phyloP scores from a whole-genome alignment of 2,797 vertebrate genomes.

The Xenops minutus region DNA sequence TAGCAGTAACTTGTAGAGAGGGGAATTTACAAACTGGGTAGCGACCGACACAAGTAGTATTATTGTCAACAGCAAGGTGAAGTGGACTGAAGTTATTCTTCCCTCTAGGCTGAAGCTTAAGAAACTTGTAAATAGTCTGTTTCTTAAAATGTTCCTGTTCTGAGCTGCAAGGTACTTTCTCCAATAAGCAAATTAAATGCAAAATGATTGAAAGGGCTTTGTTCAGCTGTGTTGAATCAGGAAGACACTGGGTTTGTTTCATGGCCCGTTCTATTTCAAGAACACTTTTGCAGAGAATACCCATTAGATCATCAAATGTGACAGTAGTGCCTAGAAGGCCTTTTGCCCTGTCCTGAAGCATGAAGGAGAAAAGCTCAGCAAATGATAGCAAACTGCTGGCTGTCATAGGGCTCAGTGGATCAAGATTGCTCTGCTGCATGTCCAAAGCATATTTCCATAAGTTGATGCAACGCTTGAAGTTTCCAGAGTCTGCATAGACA shows the following conservation, averaged over 20 bases:
- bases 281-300: constrained; percentile 95
- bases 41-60: constrained; percentile 96
- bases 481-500: constrained; percentile 97
- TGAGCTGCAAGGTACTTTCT: constrained; percentile 91
- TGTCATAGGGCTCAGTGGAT: constrained; percentile 97
- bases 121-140: constrained; percentile 95
- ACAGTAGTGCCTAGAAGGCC: constrained; percentile 93
- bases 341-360: constrained; percentile 97
- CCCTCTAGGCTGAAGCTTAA: constrained; percentile 93
- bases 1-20: constrained; percentile 91
- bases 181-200: constrained; percentile 96
- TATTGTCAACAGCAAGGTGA: constrained; percentile 94
- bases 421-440: constrained; percentile 97
- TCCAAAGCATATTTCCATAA: constrained; percentile 98
- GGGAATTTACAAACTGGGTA: constrained; percentile 99
- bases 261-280: constrained; percentile 95
- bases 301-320: constrained; percentile 97
- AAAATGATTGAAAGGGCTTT: constrained; percentile 98
- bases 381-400: constrained; percentile 96
- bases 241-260: constrained; percentile 83
- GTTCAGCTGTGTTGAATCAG: constrained; percentile 92
- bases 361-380: constrained; percentile 98
- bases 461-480: constrained; percentile 97
- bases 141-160: constrained; percentile 98
- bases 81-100: constrained; percentile 97